Base-by-base conservation (phyloP, 1,140 invertebrate genomes). In the Goniozus legneri region DNA sequence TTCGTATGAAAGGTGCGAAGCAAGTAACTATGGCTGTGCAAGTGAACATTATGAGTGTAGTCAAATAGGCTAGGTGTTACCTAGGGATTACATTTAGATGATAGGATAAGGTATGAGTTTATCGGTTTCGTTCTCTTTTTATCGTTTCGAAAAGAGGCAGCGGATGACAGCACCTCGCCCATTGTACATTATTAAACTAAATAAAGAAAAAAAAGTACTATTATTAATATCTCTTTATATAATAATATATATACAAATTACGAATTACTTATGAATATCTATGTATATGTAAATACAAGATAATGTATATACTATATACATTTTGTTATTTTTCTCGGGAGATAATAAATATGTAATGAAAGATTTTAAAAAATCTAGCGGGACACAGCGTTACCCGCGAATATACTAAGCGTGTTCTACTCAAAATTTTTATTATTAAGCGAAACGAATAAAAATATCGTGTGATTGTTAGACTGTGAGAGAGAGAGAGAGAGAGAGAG, bases 21-120 rank as follows among this genome's bases (percentile, higher is more conserved):
- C 31, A 34, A 15, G 41, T 12, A 34, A 32, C 8, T 10, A 75
- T 71, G 72, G 72, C 72, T 75, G 72, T 75, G 72, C 71, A 75
- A 69, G 69, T 67, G 64, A 73, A 73, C 63, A 73, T 72, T 71
- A 71, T 64, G 69, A 70, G 59, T 70, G 71, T 72, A 69, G 61
- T 71, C 70, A 66, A 62, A 62, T 64, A 70, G 58, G 60, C 50
- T 71, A 71, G 68, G 63, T 71, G 70, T 73, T 72, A 72, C 67
- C 68, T 75, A 73, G 62, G 60, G 56, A 67, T 64, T 72, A 71
- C 67, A 54, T 50, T 74, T 74, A 72, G 61, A 52, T 63, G 67
- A 66, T 63, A 40, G 52, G 46, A 62, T 66, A 70, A 70, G 62
- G 58, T 51, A 58, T 65, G 64, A 56, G 66, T 67, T 63, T 52